These are phyloP conservation scores for Drosophila sulfurigaster DNA, from an alignment of 1,140 invertebrate species.

Conservation along the genomic window DNA sequence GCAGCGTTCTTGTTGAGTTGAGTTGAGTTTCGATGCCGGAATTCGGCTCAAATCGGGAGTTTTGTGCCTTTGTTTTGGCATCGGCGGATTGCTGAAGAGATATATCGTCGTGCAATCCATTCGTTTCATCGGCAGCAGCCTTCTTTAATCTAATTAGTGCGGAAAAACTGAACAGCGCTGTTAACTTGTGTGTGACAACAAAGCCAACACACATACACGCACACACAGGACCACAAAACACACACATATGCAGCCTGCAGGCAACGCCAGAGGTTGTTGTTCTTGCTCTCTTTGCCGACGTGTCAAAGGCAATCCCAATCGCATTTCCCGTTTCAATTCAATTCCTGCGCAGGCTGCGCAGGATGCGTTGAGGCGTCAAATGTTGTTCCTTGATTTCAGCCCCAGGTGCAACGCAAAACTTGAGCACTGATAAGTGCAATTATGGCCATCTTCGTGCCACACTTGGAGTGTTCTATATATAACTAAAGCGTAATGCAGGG, in stretches of 20 bases:
- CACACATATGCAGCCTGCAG: slow-evolving; percentile 12
- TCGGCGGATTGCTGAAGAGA: slow-evolving; percentile 34
- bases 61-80: slow-evolving; percentile 30
- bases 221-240: slow-evolving; percentile 6
- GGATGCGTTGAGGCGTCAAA: slow-evolving; percentile 44
- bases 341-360: slow-evolving; percentile 11
- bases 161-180: slow-evolving; percentile 76
- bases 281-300: slow-evolving; percentile 38
- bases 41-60: slow-evolving; percentile 57
- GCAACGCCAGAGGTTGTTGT: slow-evolving; percentile 34
- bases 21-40: slow-evolving; percentile 44
- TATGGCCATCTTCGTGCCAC: slow-evolving; percentile 20
- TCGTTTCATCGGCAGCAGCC: slow-evolving; percentile 50
- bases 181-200: slow-evolving; percentile 64
- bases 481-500: neutral
- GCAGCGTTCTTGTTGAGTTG: neutral
- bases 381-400: slow-evolving; percentile 5
- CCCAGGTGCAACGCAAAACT: slow-evolving; percentile 24
- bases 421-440: slow-evolving; percentile 7
- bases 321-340: slow-evolving; percentile 49
- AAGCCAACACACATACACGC: slow-evolving; percentile 39
- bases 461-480: slow-evolving; percentile 7
- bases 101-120: slow-evolving; percentile 44
- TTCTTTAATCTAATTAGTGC: slow-evolving; percentile 80
- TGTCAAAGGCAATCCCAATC: slow-evolving; percentile 50